Evolutionary conservation across 1,140 invertebrate species (phyloP).

Genomic region (Stratiolaelaps scimitus): DNA sequence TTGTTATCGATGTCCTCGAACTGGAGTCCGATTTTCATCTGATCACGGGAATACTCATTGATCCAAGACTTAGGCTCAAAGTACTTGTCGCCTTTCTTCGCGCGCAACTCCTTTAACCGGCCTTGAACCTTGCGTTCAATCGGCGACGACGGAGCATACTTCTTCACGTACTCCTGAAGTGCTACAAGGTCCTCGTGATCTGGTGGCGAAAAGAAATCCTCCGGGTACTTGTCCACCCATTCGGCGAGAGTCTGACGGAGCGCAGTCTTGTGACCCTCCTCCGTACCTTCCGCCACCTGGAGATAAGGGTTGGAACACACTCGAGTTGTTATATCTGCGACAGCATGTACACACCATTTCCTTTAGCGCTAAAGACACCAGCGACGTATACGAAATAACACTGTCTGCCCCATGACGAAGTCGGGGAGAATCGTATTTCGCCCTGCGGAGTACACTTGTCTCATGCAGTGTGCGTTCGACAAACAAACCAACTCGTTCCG

Average conservation of each 20-base stretch:
- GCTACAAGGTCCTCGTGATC: constrained; percentile 62
- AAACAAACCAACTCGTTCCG: too few relatives aligned
- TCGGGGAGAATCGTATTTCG: too few relatives aligned
- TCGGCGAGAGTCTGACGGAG: background rate
- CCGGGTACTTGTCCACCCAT: constrained; percentile 90
- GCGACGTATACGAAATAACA: too few relatives aligned
- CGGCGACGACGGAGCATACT: constrained; percentile 62
- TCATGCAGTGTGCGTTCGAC: too few relatives aligned
- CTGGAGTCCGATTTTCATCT: constrained; percentile 42
- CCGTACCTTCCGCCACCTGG: constrained; percentile 11
- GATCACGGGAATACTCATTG: constrained; percentile 35
- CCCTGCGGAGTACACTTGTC: too few relatives aligned
- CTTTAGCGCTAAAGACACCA: too few relatives aligned
- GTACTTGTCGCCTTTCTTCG: constrained; percentile 47
- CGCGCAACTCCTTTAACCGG: constrained; percentile 35
- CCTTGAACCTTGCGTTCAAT: constrained; percentile 39
- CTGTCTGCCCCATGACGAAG: too few relatives aligned
- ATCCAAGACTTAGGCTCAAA: constrained; percentile 35
- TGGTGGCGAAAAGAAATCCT: constrained; percentile 81
- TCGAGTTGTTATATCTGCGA: too few relatives aligned
- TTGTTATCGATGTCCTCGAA: constrained; percentile 71
- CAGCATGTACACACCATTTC: too few relatives aligned
- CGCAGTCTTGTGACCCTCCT: background rate
- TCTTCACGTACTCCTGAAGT: constrained; percentile 67
- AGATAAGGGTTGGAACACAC: too few relatives aligned